phyloP scores from a whole-genome alignment of 2,797 vertebrate genomes.

The Alosa sapidissima region DNA sequence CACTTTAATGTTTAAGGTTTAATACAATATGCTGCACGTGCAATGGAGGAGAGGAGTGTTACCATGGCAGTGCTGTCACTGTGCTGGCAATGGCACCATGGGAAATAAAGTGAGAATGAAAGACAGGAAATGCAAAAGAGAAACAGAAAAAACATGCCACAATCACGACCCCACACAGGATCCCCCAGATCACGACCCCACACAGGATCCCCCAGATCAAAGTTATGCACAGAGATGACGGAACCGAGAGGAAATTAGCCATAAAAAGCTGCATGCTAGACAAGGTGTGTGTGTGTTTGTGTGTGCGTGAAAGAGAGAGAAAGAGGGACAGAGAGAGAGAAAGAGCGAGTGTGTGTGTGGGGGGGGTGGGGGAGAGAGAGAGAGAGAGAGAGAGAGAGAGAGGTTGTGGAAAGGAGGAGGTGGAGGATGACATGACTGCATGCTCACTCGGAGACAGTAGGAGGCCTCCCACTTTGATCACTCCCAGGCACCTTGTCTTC shows the following conservation, averaged over 20 bases:
- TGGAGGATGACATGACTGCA: conserved; percentile 10
- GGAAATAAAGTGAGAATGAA: background rate
- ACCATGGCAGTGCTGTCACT: background rate
- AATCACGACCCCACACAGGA: no score
- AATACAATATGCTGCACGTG: background rate
- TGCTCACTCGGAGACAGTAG: background rate
- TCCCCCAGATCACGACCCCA: background rate
- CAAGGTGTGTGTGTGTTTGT: background rate
- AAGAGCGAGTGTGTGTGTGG: conserved; percentile 25
- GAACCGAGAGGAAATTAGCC: background rate
- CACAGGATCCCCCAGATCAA: background rate
- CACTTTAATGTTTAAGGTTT: background rate
- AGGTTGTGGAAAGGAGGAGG: background rate
- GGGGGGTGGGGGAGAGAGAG: background rate
- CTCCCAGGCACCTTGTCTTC: conserved; percentile 31
- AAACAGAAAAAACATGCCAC: background rate
- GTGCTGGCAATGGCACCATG: background rate
- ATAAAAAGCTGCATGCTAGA: background rate
- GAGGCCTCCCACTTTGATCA: conserved; percentile 41
- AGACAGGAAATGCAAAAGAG: background rate
- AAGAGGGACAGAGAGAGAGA: background rate
- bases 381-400: background rate
- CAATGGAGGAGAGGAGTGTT: background rate
- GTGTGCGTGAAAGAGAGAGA: background rate
- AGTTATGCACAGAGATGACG: background rate